Conservation (phyloP, 2,113 vertebrate genomes). For the Eupsittula cactorum region DNA sequence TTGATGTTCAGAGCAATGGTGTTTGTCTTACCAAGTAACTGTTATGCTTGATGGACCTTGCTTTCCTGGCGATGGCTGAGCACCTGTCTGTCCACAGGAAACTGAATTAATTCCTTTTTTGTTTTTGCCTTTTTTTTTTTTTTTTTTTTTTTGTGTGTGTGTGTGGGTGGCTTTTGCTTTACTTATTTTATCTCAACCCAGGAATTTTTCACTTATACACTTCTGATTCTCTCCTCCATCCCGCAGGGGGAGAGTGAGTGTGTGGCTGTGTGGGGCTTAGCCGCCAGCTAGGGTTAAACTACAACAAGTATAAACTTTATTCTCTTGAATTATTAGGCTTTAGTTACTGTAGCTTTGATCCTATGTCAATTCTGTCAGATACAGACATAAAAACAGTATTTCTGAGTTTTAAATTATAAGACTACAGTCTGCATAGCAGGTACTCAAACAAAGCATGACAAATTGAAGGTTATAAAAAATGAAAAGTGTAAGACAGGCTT, state of each 20-base stretch:
- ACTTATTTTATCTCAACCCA: neutral
- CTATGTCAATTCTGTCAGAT: neutral
- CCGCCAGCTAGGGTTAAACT: neutral
- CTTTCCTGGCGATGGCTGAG: neutral
- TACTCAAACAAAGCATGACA: neutral
- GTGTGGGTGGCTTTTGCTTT: neutral
- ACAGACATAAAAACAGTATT: neutral
- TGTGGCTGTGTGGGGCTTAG: neutral
- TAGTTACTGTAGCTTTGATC: neutral
- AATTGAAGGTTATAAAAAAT: neutral
- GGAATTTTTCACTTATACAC: neutral
- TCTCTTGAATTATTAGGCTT: neutral
- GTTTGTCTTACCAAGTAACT: neutral
- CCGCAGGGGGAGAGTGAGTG: neutral
- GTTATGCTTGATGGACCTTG: neutral
- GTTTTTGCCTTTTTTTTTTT: too few species aligned
- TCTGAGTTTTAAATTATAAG: neutral
- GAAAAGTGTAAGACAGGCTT: accelerated
- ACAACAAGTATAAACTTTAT: neutral
- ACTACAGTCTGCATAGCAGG: neutral
- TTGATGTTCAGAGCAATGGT: neutral
- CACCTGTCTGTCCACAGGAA: neutral
- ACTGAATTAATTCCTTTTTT: neutral
- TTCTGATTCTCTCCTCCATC: neutral
- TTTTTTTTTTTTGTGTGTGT: too few species aligned